These are phyloP conservation scores for Lutraria lutraria DNA, from an alignment of 2,888 invertebrate genomes.

Conservation along the genomic window DNA sequence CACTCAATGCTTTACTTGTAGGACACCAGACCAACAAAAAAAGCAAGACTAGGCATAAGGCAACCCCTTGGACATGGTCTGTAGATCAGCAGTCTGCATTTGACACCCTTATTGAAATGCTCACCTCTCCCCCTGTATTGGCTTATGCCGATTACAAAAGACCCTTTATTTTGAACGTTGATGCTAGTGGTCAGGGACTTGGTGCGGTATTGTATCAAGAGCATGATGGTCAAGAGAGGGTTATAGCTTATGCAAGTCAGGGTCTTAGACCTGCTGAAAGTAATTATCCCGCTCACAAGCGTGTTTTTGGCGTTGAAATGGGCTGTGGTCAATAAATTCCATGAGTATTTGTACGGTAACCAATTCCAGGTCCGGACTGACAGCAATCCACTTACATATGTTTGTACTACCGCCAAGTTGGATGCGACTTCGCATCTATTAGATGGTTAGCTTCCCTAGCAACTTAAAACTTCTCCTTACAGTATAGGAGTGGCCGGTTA, in stretches of 20 bases:
- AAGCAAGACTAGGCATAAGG: background rate
- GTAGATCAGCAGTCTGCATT: background rate
- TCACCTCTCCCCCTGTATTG: no score
- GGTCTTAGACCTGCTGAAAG: slow-evolving; percentile 33
- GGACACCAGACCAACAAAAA: slow-evolving; percentile 27
- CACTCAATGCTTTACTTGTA: no score
- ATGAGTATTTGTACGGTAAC: no score
- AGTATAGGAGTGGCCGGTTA: no score
- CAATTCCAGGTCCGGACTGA: background rate
- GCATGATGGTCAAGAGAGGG: slow-evolving; percentile 35
- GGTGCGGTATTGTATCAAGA: no score
- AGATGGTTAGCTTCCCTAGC: no score
- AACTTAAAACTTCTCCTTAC: no score
- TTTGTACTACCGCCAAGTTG: slow-evolving; percentile 5
- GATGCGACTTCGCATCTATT: slow-evolving; percentile 9
- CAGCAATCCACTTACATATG: slow-evolving; percentile 29
- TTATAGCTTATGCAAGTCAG: slow-evolving; percentile 57
- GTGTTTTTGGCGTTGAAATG: slow-evolving; percentile 26
- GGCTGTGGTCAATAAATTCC: slow-evolving; percentile 18
- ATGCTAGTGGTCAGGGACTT: no score
- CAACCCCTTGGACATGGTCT: background rate
- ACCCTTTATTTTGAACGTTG: no score
- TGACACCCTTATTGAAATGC: background rate
- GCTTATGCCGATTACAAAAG: no score
- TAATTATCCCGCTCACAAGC: slow-evolving; percentile 44